Conservation (phyloP, 2,888 invertebrate genomes). For the Subacronicta megacephala region DNA sequence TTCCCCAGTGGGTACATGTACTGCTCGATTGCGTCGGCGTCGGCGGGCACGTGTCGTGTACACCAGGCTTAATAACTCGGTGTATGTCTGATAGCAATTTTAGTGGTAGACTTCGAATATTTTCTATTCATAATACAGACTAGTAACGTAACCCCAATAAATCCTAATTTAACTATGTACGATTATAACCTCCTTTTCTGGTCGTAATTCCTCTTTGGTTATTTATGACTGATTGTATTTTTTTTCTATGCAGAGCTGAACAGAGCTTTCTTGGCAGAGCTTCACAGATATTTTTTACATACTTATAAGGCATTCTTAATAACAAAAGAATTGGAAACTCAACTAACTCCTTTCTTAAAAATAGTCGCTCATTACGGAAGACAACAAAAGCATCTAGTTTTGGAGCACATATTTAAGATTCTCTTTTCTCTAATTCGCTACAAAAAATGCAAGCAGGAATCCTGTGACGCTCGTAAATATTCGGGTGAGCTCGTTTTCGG, state of each 20-base stretch:
- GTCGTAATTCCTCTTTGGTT: too few relatives aligned
- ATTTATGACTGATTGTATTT: too few relatives aligned
- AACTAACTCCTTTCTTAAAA: neutral
- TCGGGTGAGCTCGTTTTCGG: constrained; percentile 13
- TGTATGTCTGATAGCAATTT: constrained; percentile 3
- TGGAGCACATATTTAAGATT: neutral
- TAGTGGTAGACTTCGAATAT: neutral
- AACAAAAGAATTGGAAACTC: too few relatives aligned
- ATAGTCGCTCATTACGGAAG: neutral
- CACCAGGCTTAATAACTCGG: constrained; percentile 33
- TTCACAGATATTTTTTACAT: too few relatives aligned
- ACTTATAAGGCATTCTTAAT: too few relatives aligned
- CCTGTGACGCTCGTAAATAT: constrained; percentile 22
- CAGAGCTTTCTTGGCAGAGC: too few relatives aligned
- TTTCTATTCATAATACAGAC: too few relatives aligned
- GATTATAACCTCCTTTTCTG: too few relatives aligned
- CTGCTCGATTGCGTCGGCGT: constrained; percentile 54
- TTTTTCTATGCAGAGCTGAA: too few relatives aligned
- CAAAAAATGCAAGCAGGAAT: constrained; percentile 13
- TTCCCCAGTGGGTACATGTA: constrained; percentile 60
- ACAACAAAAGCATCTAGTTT: neutral
- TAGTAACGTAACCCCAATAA: too few relatives aligned
- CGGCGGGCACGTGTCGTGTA: constrained; percentile 18
- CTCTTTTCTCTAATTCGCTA: neutral
- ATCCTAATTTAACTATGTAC: too few relatives aligned